These are phyloP conservation scores for Eurystomus gularis DNA, from an alignment of 2,113 vertebrate species.

Conservation along the genomic window DNA sequence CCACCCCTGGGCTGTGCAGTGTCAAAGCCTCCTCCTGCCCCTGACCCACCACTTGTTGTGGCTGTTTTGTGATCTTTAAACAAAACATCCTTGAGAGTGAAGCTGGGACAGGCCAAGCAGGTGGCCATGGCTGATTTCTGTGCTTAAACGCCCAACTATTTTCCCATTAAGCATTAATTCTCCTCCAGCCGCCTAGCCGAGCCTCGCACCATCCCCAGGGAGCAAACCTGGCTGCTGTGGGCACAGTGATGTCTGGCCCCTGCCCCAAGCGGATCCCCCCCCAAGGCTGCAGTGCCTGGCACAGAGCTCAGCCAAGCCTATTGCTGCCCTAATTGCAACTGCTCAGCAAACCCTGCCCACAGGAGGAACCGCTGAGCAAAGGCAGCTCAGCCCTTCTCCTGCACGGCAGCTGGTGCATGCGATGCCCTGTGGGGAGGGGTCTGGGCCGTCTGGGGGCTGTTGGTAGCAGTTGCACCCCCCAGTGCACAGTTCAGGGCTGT, in stretches of 20 bases:
- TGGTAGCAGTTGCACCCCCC: not conserved
- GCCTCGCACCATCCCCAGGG: accelerated
- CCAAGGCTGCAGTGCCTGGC: accelerated
- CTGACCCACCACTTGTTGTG: accelerated
- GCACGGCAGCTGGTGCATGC: too few species aligned
- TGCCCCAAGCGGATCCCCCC: accelerated
- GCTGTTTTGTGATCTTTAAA: not conserved
- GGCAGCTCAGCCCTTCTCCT: not conserved
- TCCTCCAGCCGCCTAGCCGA: accelerated
- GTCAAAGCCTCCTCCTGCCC: not conserved
- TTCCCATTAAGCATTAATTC: not conserved
- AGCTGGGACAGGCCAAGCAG: not conserved
- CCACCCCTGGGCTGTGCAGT: not conserved
- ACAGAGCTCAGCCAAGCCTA: not conserved
- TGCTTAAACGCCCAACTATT: not conserved
- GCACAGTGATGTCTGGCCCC: not conserved
- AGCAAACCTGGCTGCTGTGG: not conserved
- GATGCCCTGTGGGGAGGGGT: not conserved
- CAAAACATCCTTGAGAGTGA: not conserved
- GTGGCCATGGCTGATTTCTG: accelerated
- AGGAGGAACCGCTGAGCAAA: not conserved
- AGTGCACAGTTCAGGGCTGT: not conserved
- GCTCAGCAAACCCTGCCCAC: not conserved
- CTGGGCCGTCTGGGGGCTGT: not conserved
- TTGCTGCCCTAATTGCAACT: not conserved